Evolutionary conservation across 2,113 vertebrate genomes (phyloP).

Genomic region (Antechinus stuartii): DNA sequence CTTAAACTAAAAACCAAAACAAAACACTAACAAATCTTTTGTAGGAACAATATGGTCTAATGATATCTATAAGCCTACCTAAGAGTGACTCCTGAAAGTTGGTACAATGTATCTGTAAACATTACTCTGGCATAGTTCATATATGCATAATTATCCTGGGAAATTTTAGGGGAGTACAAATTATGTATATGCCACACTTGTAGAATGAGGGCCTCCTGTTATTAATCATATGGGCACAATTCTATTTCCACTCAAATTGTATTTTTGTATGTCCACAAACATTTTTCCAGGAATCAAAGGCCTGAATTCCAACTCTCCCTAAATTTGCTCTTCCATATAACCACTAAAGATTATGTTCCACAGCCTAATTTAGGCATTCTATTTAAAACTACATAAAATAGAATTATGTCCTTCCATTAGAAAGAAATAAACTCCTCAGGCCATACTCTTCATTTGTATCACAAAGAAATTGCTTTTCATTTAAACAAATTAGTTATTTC

Average conservation of each 20-base stretch:
- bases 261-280: slow-evolving; percentile 81
- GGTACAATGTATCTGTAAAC: slow-evolving; percentile 79
- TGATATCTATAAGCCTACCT: slow-evolving; percentile 68
- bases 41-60: slow-evolving; percentile 59
- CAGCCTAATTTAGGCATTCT: slow-evolving; percentile 92
- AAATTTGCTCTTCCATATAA: slow-evolving; percentile 87
- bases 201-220: slow-evolving; percentile 81
- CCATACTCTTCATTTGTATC: slow-evolving; percentile 87
- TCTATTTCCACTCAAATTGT: slow-evolving; percentile 82
- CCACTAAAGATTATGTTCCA: slow-evolving; percentile 87
- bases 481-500: slow-evolving; percentile 84
- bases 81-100: slow-evolving; percentile 80
- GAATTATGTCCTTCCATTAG: slow-evolving; percentile 91
- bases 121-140: slow-evolving; percentile 82
- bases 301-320: slow-evolving; percentile 87
- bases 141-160: slow-evolving; percentile 78
- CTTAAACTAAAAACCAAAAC: slow-evolving; percentile 52
- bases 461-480: slow-evolving; percentile 85
- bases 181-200: slow-evolving; percentile 77
- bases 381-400: slow-evolving; percentile 91
- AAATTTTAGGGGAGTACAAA: slow-evolving; percentile 78
- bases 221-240: slow-evolving; percentile 79
- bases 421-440: slow-evolving; percentile 90
- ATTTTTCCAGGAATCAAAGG: slow-evolving; percentile 88
- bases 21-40: slow-evolving; percentile 46